These are phyloP conservation scores for Penaeus japonicus DNA, from an alignment of 1,140 invertebrate species.

Conservation along the genomic window DNA sequence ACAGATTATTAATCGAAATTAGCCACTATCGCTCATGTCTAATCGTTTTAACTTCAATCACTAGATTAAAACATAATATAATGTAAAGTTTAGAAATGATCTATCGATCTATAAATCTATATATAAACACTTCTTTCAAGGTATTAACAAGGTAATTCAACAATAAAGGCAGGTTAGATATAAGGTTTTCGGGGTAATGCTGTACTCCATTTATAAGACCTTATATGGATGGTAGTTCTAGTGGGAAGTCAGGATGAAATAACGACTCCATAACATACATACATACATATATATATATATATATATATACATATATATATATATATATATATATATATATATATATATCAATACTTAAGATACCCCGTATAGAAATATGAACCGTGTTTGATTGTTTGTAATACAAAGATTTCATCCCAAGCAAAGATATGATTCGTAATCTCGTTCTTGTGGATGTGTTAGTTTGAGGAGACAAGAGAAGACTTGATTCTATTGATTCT, in stretches of 20 bases:
- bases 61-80: too few relatives aligned
- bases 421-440: background rate
- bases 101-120: slow-evolving; percentile 19
- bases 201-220: background rate
- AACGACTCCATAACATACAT: background rate
- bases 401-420: background rate
- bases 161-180: slow-evolving; percentile 36
- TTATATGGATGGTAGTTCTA: background rate
- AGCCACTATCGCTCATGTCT: too few relatives aligned
- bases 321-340: background rate
- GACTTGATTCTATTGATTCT: too few relatives aligned
- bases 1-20: too few relatives aligned
- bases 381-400: slow-evolving; percentile 30
- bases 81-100: too few relatives aligned
- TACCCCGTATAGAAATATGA: background rate
- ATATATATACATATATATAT: background rate
- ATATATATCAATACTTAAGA: background rate
- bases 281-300: too few relatives aligned
- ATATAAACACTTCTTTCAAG: slow-evolving; percentile 24
- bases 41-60: too few relatives aligned
- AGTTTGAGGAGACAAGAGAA: too few relatives aligned
- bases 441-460: background rate
- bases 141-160: slow-evolving; percentile 35
- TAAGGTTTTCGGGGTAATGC: background rate
- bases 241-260: background rate